These are phyloP conservation scores for Tympanoctomys barrerae DNA, from an alignment of 2,797 vertebrate species.

Conservation along the genomic window DNA sequence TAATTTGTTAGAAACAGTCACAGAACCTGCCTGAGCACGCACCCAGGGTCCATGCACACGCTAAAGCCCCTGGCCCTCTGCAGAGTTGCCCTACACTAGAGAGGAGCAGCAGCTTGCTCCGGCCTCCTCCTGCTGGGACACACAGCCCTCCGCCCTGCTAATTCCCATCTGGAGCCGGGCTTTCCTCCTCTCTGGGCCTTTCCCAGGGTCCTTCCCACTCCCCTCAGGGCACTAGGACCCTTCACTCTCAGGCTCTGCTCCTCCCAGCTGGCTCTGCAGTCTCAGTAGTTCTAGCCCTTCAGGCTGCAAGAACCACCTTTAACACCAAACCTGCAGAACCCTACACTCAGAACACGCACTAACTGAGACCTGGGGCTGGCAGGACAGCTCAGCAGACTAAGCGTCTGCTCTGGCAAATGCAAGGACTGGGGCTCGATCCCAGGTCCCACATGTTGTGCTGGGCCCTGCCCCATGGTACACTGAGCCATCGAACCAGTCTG, in stretches of 20 bases:
- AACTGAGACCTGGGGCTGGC: too few species aligned
- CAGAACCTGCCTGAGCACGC: not conserved
- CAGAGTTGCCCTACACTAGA: not conserved
- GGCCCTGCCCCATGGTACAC: too few species aligned
- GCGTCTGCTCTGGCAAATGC: too few species aligned
- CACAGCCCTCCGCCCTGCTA: too few species aligned
- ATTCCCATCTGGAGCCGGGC: accelerated
- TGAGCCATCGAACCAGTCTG: too few species aligned
- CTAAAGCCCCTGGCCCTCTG: not conserved
- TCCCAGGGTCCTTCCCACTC: not conserved
- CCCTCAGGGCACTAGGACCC: not conserved
- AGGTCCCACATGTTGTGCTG: too few species aligned
- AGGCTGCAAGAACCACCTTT: not conserved
- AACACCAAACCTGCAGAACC: not conserved
- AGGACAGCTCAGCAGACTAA: too few species aligned
- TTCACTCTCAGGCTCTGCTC: not conserved
- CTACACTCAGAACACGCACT: not conserved
- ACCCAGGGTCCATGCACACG: not conserved
- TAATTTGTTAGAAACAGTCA: not conserved
- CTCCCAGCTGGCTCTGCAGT: too few species aligned
- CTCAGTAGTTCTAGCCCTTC: not conserved
- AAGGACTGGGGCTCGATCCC: too few species aligned
- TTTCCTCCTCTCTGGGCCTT: not conserved
- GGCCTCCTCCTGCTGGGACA: not conserved
- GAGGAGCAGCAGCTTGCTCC: too few species aligned